phyloP scores from a whole-genome alignment of 2,113 vertebrate species.

The Rhineura floridana region DNA sequence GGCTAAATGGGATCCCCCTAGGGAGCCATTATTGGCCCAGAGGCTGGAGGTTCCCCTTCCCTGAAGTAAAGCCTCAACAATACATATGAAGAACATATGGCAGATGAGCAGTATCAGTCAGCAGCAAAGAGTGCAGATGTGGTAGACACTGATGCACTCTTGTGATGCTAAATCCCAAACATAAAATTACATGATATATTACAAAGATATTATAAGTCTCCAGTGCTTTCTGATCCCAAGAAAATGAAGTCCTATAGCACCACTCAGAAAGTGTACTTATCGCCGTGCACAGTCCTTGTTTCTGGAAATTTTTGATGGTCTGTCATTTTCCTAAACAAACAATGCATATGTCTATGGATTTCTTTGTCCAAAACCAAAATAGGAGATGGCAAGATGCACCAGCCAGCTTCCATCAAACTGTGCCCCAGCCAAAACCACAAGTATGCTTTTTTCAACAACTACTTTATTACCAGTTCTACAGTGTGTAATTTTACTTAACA shows the following conservation, averaged over 20 bases:
- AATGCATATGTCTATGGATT: neutral
- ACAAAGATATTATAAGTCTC: neutral
- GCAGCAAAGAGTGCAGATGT: no score
- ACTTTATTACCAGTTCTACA: conserved; percentile 44
- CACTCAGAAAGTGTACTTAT: neutral
- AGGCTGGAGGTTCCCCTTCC: no score
- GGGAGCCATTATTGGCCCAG: no score
- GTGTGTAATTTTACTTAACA: conserved; percentile 33
- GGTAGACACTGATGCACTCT: no score
- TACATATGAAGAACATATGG: no score
- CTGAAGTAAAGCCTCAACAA: no score
- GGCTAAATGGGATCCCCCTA: no score
- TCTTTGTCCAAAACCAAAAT: conserved; percentile 10
- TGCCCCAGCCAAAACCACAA: conserved; percentile 13
- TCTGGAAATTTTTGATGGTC: neutral
- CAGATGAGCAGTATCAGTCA: no score
- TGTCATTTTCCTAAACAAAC: neutral
- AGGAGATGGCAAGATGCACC: neutral
- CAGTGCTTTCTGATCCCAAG: neutral
- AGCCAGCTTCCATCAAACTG: conserved; percentile 15
- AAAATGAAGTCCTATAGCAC: neutral
- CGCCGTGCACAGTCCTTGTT: neutral
- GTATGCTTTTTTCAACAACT: neutral
- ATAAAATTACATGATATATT: neutral
- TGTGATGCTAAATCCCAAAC: no score